Percentiles rank a stretch among this genome's conserved stretches.
Evolutionary conservation across 2,888 invertebrate genomes (phyloP).

Genomic region (Megastigmus dorsalis): DNA sequence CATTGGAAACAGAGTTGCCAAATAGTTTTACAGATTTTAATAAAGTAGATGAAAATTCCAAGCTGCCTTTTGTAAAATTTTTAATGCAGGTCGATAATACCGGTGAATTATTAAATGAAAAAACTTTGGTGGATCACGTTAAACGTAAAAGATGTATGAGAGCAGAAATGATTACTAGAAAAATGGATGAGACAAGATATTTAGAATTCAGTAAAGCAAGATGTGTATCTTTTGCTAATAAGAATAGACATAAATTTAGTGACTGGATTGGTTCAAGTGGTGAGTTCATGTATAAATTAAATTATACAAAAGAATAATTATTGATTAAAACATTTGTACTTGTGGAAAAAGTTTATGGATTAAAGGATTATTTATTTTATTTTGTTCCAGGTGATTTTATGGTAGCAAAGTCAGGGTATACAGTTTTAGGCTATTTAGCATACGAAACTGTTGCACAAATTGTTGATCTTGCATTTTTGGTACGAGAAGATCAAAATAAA

Average conservation of each 20-base stretch:
- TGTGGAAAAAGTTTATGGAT: constrained; percentile 1
- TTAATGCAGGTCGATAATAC: constrained; percentile 72
- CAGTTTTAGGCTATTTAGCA: constrained; percentile 88
- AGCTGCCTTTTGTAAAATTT: constrained; percentile 61
- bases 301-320: constrained; percentile 21
- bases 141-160: constrained; percentile 78
- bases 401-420: constrained; percentile 80
- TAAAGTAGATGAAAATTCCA: constrained; percentile 51
- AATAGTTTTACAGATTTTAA: constrained; percentile 77
- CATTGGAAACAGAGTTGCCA: constrained; percentile 65
- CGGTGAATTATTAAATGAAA: constrained; percentile 67
- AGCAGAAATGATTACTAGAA: constrained; percentile 76
- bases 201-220: constrained; percentile 87
- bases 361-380: background rate
- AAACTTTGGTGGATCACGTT: constrained; percentile 79
- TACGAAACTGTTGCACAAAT: constrained; percentile 94
- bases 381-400: constrained; percentile 77
- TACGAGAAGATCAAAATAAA: constrained; percentile 85
- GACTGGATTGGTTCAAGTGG: constrained; percentile 69
- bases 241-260: constrained; percentile 73
- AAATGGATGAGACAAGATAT: constrained; percentile 78
- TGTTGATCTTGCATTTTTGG: constrained; percentile 87
- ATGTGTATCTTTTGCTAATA: constrained; percentile 82
- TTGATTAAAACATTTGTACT: background rate
- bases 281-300: constrained; percentile 57